Conservation (phyloP, 1,140 invertebrate genomes). For the Heterodera carotae region DNA sequence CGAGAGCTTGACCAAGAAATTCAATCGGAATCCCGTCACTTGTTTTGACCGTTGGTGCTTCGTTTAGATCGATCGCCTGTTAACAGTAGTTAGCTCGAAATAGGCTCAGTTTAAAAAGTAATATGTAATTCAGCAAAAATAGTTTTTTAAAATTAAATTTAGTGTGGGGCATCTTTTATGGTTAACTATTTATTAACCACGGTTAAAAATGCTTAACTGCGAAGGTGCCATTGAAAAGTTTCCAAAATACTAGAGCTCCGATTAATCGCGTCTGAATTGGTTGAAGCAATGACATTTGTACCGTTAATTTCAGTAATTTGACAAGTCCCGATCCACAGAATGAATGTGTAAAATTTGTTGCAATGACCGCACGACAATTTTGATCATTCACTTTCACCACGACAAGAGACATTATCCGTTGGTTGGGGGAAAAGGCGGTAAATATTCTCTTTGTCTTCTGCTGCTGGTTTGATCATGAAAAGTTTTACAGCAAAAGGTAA, state of each 20-base stretch:
- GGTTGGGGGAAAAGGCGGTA: background rate
- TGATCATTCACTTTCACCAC: slow-evolving; percentile 27
- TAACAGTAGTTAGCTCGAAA: background rate
- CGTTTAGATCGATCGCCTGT: slow-evolving; percentile 6
- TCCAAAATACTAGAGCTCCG: no score
- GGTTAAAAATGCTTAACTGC: no score
- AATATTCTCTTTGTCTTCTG: no score
- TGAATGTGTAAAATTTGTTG: slow-evolving; percentile 23
- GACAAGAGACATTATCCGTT: slow-evolving; percentile 12
- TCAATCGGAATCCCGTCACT: slow-evolving; percentile 27
- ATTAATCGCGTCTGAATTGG: no score
- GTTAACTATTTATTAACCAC: no score
- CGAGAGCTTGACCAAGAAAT: slow-evolving; percentile 20
- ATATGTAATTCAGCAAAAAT: background rate
- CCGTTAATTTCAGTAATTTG: slow-evolving; percentile 12
- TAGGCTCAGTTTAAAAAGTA: no score
- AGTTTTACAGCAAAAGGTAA: no score
- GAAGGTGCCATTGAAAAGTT: no score
- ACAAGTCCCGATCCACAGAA: slow-evolving; percentile 23
- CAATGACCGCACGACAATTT: slow-evolving; percentile 24
- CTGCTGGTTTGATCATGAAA: no score
- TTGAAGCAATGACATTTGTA: no score
- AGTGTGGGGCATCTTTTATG: no score
- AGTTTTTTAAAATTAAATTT: no score
- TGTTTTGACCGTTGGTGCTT: slow-evolving; percentile 9